These are phyloP conservation scores for Hecatera dysodea DNA, from an alignment of 2,888 invertebrate genomes.

Conservation along the genomic window DNA sequence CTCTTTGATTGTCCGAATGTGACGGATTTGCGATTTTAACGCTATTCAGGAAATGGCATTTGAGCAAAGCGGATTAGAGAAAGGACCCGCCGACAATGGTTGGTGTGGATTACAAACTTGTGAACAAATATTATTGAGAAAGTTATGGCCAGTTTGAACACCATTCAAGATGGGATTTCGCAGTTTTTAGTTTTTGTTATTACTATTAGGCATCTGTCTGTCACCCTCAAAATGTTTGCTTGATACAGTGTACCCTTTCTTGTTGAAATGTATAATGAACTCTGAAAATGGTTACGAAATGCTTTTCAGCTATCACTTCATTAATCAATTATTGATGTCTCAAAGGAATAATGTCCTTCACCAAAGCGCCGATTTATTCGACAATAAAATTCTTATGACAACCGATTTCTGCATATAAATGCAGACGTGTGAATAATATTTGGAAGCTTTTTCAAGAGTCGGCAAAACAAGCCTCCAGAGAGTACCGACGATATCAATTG, in stretches of 20 bases:
- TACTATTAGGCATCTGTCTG: slow-evolving; percentile 20
- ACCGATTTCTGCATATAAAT: slow-evolving; percentile 16
- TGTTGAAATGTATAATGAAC: not conserved
- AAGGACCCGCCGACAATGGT: slow-evolving; percentile 68
- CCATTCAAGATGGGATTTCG: slow-evolving; percentile 26
- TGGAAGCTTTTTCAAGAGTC: slow-evolving; percentile 60
- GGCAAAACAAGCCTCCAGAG: slow-evolving; percentile 68
- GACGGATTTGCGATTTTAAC: slow-evolving; percentile 85
- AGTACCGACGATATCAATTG: slow-evolving; percentile 65
- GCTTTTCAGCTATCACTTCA: not conserved
- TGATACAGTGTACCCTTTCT: slow-evolving; percentile 1
- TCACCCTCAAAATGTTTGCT: slow-evolving; percentile 7
- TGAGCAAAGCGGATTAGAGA: slow-evolving; percentile 81
- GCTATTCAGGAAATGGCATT: slow-evolving; percentile 78
- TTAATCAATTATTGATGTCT: not conserved
- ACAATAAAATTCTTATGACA: slow-evolving; percentile 12
- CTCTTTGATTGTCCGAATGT: slow-evolving; percentile 87
- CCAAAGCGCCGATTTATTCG: not conserved
- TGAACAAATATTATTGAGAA: slow-evolving; percentile 65
- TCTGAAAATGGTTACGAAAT: too few species aligned
- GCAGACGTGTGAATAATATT: slow-evolving; percentile 62
- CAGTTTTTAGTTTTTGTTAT: slow-evolving; percentile 9
- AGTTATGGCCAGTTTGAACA: slow-evolving; percentile 52
- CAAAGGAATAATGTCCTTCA: not conserved
- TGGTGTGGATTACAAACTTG: slow-evolving; percentile 69